These are phyloP conservation scores for Limulus polyphemus DNA, from an alignment of 2,888 invertebrate species.

Conservation along the genomic window DNA sequence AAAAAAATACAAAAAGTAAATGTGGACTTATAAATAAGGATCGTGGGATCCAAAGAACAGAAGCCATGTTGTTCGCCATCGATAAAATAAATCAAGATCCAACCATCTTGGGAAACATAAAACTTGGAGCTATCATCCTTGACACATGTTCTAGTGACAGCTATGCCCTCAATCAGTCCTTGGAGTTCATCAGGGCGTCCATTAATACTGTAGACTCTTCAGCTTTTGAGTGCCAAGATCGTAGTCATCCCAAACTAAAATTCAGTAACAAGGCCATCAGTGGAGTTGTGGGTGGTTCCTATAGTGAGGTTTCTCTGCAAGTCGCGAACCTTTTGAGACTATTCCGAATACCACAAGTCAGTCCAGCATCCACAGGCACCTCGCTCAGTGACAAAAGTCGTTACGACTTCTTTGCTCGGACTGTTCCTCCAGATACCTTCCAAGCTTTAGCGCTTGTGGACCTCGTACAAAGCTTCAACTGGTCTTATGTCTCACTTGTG, in stretches of 20 bases:
- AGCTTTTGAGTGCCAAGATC: constrained; percentile 42
- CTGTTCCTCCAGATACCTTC: constrained; percentile 51
- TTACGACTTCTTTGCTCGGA: constrained; percentile 57
- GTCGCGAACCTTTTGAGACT: constrained; percentile 58
- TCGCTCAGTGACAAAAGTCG: constrained; percentile 55
- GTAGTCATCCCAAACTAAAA: constrained; percentile 37
- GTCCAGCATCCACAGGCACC: constrained; percentile 57
- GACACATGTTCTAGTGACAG: constrained; percentile 48
- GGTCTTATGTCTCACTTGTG: constrained; percentile 59
- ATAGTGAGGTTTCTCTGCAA: constrained; percentile 51
- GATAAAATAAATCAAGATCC: constrained; percentile 44
- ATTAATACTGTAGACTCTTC: constrained; percentile 40
- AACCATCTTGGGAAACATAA: constrained; percentile 40
- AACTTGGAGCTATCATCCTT: constrained; percentile 42
- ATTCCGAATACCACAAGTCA: constrained; percentile 55
- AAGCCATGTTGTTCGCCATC: constrained; percentile 49
- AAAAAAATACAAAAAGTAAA: constrained; percentile 36
- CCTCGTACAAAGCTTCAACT: constrained; percentile 53
- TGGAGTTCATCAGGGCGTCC: constrained; percentile 46
- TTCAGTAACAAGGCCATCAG: constrained; percentile 44
- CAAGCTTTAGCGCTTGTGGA: constrained; percentile 57
- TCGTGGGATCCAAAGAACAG: constrained; percentile 44
- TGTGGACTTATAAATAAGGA: constrained; percentile 41
- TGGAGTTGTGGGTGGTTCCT: constrained; percentile 54
- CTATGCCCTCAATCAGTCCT: constrained; percentile 46